Percentiles rank a stretch among this genome's conserved stretches.
These are phyloP conservation scores for Mesaphorura yosii DNA, from an alignment of 1,140 invertebrate genomes.

Conservation along the genomic window DNA sequence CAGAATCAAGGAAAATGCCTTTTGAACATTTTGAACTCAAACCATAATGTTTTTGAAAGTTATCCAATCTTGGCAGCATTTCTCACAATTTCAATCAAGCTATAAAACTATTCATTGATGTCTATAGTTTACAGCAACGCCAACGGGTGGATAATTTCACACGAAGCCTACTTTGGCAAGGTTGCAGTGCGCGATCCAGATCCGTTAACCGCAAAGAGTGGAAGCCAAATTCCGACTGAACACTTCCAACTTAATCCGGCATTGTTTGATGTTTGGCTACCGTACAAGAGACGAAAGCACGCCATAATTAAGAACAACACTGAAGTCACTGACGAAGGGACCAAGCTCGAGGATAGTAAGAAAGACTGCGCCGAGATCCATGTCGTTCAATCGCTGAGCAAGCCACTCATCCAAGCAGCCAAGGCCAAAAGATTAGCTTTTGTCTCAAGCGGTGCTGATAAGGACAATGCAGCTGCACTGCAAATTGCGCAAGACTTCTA, in stretches of 20 bases:
- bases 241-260: conserved; percentile 13
- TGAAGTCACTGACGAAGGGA: background rate
- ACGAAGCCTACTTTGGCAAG: conserved; percentile 11
- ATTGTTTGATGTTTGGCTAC: conserved; percentile 13
- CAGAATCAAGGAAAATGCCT: too few relatives aligned
- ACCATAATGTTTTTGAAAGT: too few relatives aligned
- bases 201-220: background rate
- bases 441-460: background rate
- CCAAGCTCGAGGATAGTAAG: background rate
- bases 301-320: background rate
- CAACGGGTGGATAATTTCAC: conserved; percentile 24
- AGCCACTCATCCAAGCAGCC: too few relatives aligned
- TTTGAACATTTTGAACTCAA: too few relatives aligned
- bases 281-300: background rate
- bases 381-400: too few relatives aligned
- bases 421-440: background rate
- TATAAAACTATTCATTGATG: conserved; percentile 4
- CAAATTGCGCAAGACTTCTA: background rate
- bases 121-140: conserved; percentile 11
- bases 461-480: conserved; percentile 8
- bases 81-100: too few relatives aligned
- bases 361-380: background rate
- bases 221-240: background rate
- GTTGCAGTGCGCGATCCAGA: conserved; percentile 2
- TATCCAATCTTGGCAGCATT: too few relatives aligned